Base-by-base conservation (phyloP, 2,113 vertebrate species). In the Centropus unirufus region DNA sequence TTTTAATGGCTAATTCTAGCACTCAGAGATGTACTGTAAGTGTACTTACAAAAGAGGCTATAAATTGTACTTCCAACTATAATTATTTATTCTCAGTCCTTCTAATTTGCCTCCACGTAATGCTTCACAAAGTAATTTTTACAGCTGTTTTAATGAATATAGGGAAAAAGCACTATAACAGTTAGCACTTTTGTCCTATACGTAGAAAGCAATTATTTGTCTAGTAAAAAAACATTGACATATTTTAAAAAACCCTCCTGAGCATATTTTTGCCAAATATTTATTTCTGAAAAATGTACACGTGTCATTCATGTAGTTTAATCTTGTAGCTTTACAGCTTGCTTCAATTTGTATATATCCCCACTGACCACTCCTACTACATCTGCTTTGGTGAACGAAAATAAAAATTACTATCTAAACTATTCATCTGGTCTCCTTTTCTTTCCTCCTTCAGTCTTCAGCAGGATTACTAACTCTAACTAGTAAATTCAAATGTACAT, bases 211-310 rank as follows among this genome's bases (percentile, higher is more conserved):
- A 47, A 46, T 70, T 79, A 63, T 66, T 88, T 27, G 8, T 57
- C 39, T 67, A 61, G 61, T 55, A 67, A 91, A 95, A 46, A 54
- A 74, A 1, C 32, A 77, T 24, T 2, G 2, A 8, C 14, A n/a
- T 86, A 52, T 95, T 96, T 94, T 86, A 92, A 89, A 94, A 30
- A 92, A 36, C 58, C 4, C 17, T 81, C 39, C 26, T 57, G 87
- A 86, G 76, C 17, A 54, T 79, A 92, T 86, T 83, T 91, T 83
- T 88, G 22, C 40, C 39, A 87, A 88, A 90, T 92, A 92, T 46
- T 94, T 92, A 72, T 92, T 90, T 88, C 90, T 87, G 74, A 86
- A 90, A 90, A 83, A 94, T 80, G 69, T 84, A 87, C 94, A 89
- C 88, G 57, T 64, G 40, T 87, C 76, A 90, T 78, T 34, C 30